Conservation (phyloP, 2,113 vertebrate genomes). For the Platichthys stellatus region DNA sequence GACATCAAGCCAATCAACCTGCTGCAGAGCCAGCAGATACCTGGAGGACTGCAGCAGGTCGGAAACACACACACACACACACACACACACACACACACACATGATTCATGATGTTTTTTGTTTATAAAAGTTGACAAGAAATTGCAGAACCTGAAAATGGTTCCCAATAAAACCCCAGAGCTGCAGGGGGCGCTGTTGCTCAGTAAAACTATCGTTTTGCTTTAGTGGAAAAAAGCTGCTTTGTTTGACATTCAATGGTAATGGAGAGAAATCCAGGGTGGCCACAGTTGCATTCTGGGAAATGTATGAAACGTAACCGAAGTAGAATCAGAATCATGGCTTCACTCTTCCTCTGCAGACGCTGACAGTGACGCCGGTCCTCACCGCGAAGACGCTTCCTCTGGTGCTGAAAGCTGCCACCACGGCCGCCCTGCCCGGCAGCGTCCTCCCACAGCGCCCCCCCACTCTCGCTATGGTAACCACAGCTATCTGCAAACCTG, state of each 20-base stretch:
- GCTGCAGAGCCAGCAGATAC: conserved; percentile 69
- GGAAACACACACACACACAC: not conserved
- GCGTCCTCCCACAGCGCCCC: conserved; percentile 90
- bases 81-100: not conserved
- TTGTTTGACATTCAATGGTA: too few species aligned
- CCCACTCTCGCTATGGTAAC: conserved; percentile 97
- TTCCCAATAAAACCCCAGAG: too few species aligned
- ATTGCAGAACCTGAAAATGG: too few species aligned
- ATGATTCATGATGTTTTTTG: too few species aligned
- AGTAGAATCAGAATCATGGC: not conserved
- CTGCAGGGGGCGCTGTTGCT: too few species aligned
- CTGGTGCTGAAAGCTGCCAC: conserved; percentile 98
- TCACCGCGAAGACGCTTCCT: conserved; percentile 98
- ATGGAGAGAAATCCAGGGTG: too few species aligned
- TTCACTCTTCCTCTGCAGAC: conserved; percentile 80
- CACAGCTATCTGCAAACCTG: conserved; percentile 93
- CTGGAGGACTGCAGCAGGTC: conserved; percentile 75
- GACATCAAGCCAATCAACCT: conserved; percentile 63
- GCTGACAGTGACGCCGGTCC: conserved; percentile 95
- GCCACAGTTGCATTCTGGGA: not conserved
- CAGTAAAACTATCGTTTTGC: too few species aligned
- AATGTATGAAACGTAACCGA: not conserved
- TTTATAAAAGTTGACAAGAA: too few species aligned
- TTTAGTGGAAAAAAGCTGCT: too few species aligned
- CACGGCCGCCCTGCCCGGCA: conserved; percentile 86